Conservation (phyloP, 2,888 invertebrate genomes). For the Cryptocephalus moraei region DNA sequence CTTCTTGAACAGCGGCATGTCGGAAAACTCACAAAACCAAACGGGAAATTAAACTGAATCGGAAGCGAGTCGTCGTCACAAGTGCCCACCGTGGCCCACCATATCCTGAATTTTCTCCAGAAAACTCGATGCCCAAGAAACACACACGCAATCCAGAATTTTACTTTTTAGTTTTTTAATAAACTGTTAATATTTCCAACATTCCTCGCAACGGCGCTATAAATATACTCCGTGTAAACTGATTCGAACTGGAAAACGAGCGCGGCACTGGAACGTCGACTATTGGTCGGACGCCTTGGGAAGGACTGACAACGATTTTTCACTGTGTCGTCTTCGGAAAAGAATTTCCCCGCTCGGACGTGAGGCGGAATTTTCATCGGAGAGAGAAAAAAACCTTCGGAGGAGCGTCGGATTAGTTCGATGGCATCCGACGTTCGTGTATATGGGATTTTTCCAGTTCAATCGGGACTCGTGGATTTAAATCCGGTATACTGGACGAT, state of each 20-base stretch:
- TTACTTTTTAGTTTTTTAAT: no score
- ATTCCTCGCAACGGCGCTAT: conserved; percentile 8
- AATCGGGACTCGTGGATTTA: conserved; percentile 16
- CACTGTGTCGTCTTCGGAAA: not conserved
- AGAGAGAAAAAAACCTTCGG: not conserved
- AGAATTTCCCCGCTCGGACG: conserved; percentile 1
- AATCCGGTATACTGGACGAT: no score
- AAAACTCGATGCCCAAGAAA: no score
- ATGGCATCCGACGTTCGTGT: conserved; percentile 1
- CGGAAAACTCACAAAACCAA: no score
- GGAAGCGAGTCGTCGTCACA: conserved; percentile 11
- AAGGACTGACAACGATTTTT: conserved; percentile 4
- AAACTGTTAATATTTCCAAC: not conserved
- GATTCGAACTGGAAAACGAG: conserved; percentile 13
- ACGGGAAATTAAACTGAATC: no score
- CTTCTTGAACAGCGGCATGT: conserved; percentile 26
- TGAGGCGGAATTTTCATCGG: not conserved
- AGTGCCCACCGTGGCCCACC: not conserved
- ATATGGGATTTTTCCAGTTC: conserved; percentile 26
- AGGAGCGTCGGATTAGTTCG: no score
- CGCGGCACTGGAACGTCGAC: no score
- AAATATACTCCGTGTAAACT: conserved; percentile 12
- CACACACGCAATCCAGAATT: no score
- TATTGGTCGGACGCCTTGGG: not conserved
- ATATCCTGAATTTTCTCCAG: no score